These are phyloP conservation scores for Ormyrus rosae DNA, from an alignment of 2,888 invertebrate species.

Conservation along the genomic window DNA sequence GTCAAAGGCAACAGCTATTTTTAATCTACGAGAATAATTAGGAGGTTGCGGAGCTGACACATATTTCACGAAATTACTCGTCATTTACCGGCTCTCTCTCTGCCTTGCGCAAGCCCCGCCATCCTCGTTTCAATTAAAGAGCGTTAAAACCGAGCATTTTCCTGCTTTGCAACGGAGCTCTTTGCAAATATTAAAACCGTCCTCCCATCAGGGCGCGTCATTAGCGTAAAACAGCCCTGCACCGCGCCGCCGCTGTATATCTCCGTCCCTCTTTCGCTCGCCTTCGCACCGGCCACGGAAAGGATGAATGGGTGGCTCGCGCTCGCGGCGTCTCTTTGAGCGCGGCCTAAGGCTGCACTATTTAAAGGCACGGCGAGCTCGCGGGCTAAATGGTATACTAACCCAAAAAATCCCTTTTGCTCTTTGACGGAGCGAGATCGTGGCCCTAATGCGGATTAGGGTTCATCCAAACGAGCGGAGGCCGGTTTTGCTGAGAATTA, in stretches of 20 bases:
- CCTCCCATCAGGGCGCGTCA: background rate
- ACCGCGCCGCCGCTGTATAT: too few species aligned
- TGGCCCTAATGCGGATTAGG: background rate
- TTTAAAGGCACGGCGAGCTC: conserved; percentile 15
- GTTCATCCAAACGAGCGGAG: background rate
- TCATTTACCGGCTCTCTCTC: background rate
- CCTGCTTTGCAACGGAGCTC: too few species aligned
- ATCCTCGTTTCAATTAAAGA: background rate
- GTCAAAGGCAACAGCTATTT: too few species aligned
- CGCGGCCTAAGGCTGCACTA: conserved; percentile 27
- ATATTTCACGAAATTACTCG: too few species aligned
- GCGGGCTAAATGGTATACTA: conserved; percentile 6
- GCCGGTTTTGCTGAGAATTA: background rate
- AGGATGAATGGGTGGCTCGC: conserved; percentile 34
- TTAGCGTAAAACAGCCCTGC: background rate
- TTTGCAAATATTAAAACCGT: too few species aligned
- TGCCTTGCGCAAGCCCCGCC: background rate
- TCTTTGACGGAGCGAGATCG: background rate
- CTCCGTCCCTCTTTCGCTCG: background rate
- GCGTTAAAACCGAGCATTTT: too few species aligned
- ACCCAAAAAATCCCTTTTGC: conserved; percentile 20
- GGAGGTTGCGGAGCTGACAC: too few species aligned
- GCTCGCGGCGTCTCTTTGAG: conserved; percentile 10
- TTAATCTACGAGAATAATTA: too few species aligned
- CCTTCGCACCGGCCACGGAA: conserved; percentile 16